phyloP scores from a whole-genome alignment of 2,888 invertebrate species.

The Nymphalis c-album region DNA sequence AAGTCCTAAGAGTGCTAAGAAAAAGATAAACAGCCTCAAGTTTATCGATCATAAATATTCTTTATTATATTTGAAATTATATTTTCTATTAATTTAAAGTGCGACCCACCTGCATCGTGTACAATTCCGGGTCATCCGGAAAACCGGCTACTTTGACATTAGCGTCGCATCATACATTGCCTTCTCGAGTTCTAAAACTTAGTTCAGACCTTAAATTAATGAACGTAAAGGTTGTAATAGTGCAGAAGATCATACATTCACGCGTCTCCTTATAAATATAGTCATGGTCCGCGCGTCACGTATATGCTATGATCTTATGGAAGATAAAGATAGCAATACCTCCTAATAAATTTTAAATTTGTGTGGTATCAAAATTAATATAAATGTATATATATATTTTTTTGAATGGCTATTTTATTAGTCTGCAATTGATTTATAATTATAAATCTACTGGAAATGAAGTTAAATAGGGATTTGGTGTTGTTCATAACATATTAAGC shows the following conservation, averaged over 20 bases:
- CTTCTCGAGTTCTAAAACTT: neutral
- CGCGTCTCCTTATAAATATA: conserved; percentile 13
- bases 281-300: conserved; percentile 12
- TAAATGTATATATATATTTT: no score
- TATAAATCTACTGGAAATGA: no score
- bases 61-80: neutral
- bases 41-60: neutral
- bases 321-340: neutral
- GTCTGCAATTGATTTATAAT: no score
- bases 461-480: no score
- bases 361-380: no score
- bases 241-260: conserved; percentile 24
- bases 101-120: conserved; percentile 40
- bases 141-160: conserved; percentile 43
- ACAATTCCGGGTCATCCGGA: conserved; percentile 42
- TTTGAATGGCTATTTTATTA: no score
- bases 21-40: no score
- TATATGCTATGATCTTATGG: neutral
- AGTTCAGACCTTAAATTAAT: conserved; percentile 20
- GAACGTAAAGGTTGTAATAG: conserved; percentile 25
- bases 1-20: no score
- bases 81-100: conserved; percentile 31
- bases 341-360: no score
- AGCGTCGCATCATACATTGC: conserved; percentile 37
- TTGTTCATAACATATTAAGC: no score